Percentiles rank a stretch among this genome's conserved stretches.
Conservation (phyloP, 35 echinoderm and acorn worm species). For the Chiridota heheva region DNA sequence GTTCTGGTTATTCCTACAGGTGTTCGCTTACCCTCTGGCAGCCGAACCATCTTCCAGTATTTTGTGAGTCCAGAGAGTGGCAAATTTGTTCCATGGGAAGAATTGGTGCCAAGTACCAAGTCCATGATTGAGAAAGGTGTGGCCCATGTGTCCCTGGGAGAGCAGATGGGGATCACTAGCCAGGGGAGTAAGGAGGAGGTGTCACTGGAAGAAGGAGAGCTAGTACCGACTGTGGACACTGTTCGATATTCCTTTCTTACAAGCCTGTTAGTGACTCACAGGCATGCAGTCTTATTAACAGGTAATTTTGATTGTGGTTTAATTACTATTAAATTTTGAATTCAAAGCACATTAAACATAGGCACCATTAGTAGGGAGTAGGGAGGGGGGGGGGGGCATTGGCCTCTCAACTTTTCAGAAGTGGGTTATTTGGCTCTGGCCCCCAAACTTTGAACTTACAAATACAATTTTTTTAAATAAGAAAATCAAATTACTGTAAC, state of each 20-base stretch:
- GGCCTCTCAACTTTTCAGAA: no score
- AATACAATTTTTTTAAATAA: no score
- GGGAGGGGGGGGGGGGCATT: no score
- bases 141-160: constrained; percentile 79
- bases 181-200: constrained; percentile 81
- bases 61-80: constrained; percentile 96
- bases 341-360: no score
- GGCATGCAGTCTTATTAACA: constrained; percentile 88
- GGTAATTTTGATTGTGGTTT: constrained; percentile 50
- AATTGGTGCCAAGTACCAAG: constrained; percentile 93
- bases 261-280: constrained; percentile 75
- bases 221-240: constrained; percentile 89
- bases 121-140: constrained; percentile 98
- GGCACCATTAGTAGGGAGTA: no score
- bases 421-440: no score
- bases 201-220: constrained; percentile 73
- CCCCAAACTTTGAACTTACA: no score
- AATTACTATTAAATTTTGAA: no score
- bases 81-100: constrained; percentile 99
- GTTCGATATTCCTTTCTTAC: constrained; percentile 88
- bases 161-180: constrained; percentile 91
- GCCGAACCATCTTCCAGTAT: constrained; percentile 95
- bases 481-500: no score
- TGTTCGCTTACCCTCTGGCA: constrained; percentile 91
- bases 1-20: constrained; percentile 49